phyloP scores from a whole-genome alignment of 2,113 vertebrate species.

The Ictalurus furcatus region DNA sequence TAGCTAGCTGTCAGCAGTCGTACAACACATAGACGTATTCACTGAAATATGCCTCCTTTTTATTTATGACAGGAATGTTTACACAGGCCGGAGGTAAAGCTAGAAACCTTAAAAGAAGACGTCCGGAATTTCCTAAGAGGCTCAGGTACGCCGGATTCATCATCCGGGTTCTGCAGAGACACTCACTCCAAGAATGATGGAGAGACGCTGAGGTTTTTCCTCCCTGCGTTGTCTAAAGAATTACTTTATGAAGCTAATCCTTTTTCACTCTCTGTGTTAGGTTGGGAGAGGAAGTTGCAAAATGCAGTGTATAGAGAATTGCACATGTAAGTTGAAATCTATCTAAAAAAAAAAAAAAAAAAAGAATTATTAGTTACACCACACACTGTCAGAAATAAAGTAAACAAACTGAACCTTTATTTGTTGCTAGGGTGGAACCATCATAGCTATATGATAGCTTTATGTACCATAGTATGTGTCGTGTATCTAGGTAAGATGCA shows the following conservation, averaged over 20 bases:
- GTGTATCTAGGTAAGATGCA: neutral
- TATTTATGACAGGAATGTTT: conserved; percentile 81
- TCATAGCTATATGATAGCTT: neutral
- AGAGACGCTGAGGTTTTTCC: neutral
- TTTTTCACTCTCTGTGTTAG: conserved; percentile 67
- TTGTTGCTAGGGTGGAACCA: neutral
- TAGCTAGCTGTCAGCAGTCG: neutral
- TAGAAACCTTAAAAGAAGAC: conserved; percentile 92
- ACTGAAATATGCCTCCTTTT: neutral
- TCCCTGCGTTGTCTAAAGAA: neutral
- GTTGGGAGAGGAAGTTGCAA: conserved; percentile 96
- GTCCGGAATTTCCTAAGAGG: conserved; percentile 86
- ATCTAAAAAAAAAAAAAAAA: neutral
- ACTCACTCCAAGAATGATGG: neutral
- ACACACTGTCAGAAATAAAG: neutral
- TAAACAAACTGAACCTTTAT: neutral
- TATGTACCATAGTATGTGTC: neutral
- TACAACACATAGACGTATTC: neutral
- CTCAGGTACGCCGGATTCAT: conserved; percentile 74
- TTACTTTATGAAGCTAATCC: neutral
- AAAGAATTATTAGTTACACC: neutral
- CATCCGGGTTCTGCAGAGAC: conserved; percentile 8
- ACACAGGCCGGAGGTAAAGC: conserved; percentile 87
- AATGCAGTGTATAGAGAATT: conserved; percentile 97
- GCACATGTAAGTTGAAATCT: conserved; percentile 79